Evolutionary conservation across 2,888 invertebrate species (phyloP), one percentile per base, ranked within the genome.

Genomic region (Mactromeris polynyma): DNA sequence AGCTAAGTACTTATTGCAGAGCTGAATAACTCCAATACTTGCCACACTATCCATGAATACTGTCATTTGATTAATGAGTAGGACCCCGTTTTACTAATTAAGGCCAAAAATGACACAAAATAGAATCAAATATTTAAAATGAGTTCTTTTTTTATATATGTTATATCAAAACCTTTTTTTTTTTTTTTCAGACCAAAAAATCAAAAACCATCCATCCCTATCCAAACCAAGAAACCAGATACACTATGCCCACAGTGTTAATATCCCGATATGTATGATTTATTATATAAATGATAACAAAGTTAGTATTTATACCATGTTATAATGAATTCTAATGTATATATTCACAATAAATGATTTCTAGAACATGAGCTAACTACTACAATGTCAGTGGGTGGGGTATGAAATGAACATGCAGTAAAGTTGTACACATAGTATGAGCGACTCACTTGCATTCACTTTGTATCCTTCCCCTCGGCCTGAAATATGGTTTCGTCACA

Each of bases 361-460:
- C 77, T 38, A 77, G 36, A 31, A 64, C 64, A 42, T 42, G 42
- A 42, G 11, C 46, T 81, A 51, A 33, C 58, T 82, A 82, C 31
- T n/a, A 64, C 64, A 64, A 64, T 9, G 26, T 83, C 42, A 33
- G 73, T 83, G 73, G 83, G 83, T 83, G 83, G 83, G 73, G 83
- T 83, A 83, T 73, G 69, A 73, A 73, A 40, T 42, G 31, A 83
- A 82, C 82, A 87, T 77, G 86, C 81, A 64, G 9, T 31, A 64
- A 64, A 42, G 26, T 64, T 80, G 38, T 33, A 73, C 31, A 81
- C 17, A 33, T 26, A 36, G 73, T 26, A 51, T 73, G 85, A 64
- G 21, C 69, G 89, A 90, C 92, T 92, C 90, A 92, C 92, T 90
- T 92, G 92, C 89, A 69, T 82, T 92, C 38, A 89, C 88, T 85